Percentiles rank a stretch among this genome's conserved stretches.
Conservation (phyloP, 53 echinoderm and acorn worm species). For the Temnopleurus reevesii region DNA sequence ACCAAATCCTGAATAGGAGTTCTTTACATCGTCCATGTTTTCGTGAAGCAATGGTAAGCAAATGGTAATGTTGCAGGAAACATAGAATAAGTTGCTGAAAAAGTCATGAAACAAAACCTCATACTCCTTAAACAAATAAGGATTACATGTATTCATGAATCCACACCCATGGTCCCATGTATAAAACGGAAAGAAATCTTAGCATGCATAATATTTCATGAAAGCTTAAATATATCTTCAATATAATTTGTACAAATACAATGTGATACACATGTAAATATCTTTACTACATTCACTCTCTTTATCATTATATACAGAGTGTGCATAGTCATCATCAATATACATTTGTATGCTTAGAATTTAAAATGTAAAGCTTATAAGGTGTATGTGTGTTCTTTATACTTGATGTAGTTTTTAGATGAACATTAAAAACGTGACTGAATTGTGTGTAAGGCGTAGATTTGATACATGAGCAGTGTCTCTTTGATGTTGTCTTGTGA, state of each 20-base stretch:
- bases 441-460: neutral
- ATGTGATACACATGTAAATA: constrained; percentile 27
- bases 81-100: too few relatives aligned
- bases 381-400: constrained; percentile 16
- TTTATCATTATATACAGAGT: neutral
- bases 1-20: too few relatives aligned
- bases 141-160: too few relatives aligned
- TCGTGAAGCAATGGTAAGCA: too few relatives aligned
- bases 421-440: neutral
- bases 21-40: too few relatives aligned
- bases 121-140: too few relatives aligned
- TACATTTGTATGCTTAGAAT: constrained; percentile 17
- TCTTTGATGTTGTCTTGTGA: neutral
- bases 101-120: too few relatives aligned
- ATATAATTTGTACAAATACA: neutral
- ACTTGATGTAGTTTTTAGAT: constrained; percentile 26
- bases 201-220: neutral
- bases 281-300: neutral
- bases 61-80: too few relatives aligned
- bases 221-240: neutral
- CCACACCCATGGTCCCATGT: too few relatives aligned
- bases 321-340: neutral
- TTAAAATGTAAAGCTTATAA: neutral
- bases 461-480: neutral
- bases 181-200: too few relatives aligned